Evolutionary conservation across 2,888 invertebrate species (phyloP), one percentile per base, ranked within the genome.

Genomic region (Ormia ochracea): DNA sequence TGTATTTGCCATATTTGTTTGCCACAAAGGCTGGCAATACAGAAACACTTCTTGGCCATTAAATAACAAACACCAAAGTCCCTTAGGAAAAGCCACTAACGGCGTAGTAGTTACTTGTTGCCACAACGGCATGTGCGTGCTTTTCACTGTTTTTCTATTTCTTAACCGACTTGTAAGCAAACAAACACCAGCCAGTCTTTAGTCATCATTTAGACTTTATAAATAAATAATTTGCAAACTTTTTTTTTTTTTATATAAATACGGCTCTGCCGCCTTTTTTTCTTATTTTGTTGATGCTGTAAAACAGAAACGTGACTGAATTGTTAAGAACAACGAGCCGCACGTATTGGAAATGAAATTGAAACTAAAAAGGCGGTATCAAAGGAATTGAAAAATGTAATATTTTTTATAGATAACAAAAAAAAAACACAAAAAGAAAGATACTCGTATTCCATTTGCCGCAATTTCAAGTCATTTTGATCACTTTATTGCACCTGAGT

Each of bases 201-300:
- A 80, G 63, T 59, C 75, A 78, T 82, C 83, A 85, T 83, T 86
- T 84, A 83, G 76, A 76, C 82, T 83, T 85, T 84, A 84, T 87
- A 87, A 87, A 87, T 88, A 87, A 87, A 86, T 88, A 87, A 87
- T 87, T 84, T 84, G 76, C 81, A 79, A 81, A 75, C 78, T 82
- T 81, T 81, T 82, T 80, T 76, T 77, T 78, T 72, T 19, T 33
- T 56, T 23, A 33, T 1, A 33, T 12, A 6, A 38, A 9, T 36
- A 1, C 36, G 2, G n/a, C 36, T 10, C 21, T 28, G 9, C 2
- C 17, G 41, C 50, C 2, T 19, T 48, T 54, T 61, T 61, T 38
- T 17, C 54, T 66, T 28, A 50, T 58, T 78, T 17, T 41, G 23
- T 28, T 59, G 58, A 66, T 65, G 65, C 66, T 73, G 73, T 56